These are phyloP conservation scores for Chrosomus eos DNA, from an alignment of 2,797 vertebrate genomes.

Conservation along the genomic window DNA sequence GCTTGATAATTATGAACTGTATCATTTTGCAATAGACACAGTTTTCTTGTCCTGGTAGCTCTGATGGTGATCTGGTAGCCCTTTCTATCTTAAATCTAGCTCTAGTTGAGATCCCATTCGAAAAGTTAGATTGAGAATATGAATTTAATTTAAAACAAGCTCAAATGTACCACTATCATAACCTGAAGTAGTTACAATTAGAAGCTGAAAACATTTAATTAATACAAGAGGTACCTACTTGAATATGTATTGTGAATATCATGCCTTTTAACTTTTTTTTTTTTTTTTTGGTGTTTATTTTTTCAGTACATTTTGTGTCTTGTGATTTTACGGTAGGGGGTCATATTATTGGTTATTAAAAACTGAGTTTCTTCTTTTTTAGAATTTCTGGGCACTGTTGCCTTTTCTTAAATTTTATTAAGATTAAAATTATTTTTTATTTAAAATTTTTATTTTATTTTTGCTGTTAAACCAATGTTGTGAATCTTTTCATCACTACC, in stretches of 20 bases:
- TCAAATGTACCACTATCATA: not conserved
- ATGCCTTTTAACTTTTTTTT: conserved; percentile 17
- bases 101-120: not conserved
- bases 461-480: not conserved
- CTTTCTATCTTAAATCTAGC: not conserved
- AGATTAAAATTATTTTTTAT: not conserved
- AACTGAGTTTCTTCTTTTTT: not conserved
- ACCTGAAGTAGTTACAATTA: not conserved
- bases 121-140: not conserved
- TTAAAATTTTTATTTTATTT: not conserved
- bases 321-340: conserved; percentile 5
- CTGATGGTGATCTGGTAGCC: not conserved
- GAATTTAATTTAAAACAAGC: not conserved
- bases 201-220: not conserved
- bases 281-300: not conserved
- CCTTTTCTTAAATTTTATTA: not conserved
- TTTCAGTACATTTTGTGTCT: not conserved
- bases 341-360: not conserved
- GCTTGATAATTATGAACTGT: not conserved
- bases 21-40: not conserved
- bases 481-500: not conserved
- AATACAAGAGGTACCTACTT: not conserved
- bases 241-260: conserved; percentile 15
- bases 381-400: not conserved
- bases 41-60: not conserved